Base-by-base conservation (phyloP, 53 echinoderm and acorn worm genomes). In the Actinopyga echinites region DNA sequence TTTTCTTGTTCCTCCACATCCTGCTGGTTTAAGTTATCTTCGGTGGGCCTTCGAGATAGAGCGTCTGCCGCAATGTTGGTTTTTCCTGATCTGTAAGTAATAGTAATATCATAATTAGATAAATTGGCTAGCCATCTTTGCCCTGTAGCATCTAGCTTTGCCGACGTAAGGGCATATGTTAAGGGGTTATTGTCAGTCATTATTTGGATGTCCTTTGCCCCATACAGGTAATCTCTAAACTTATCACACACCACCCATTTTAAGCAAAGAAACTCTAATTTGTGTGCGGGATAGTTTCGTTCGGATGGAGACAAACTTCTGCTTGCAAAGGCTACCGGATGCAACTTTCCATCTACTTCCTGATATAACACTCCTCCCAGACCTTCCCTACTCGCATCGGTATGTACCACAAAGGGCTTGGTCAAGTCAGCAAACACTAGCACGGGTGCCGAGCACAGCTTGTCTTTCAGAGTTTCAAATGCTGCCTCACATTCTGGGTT, bases 201-300 rank as follows among this genome's bases (percentile, higher is more conserved):
- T 19, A 90, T 83, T 55, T 69, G 56, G 10, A 69, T 80, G 31
- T 83, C 64, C 30, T 83, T 77, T 23, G 83, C 82, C 71, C 44
- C 59, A 56, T 89, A 89, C 19, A 89, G 32, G 24, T 89, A 89
- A 38, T 89, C 86, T 15, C 57, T 45, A 34, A 89, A 89, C 29
- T 87, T 87, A 3, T 91, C 91, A 10, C 84, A 79, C 33, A 91
- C 71, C 0, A 84, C 87, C 91, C 91, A 91, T 57, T 91, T 91
- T 22, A 90, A 54, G 0, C 83, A 77, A 26, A 90, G 69, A 79
- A 73, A 90, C 22, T 90, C 90, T 26, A 85, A 71, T 64, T 89
- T 90, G 37, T 86, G 90, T 6, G 90, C 90, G 1, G 90, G 90
- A 53, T 90, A 90, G 33, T 82, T 82, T 34, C 35, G 59, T 36